Base-by-base conservation (phyloP, 2,113 vertebrate genomes). In the Rhizomys pruinosus region DNA sequence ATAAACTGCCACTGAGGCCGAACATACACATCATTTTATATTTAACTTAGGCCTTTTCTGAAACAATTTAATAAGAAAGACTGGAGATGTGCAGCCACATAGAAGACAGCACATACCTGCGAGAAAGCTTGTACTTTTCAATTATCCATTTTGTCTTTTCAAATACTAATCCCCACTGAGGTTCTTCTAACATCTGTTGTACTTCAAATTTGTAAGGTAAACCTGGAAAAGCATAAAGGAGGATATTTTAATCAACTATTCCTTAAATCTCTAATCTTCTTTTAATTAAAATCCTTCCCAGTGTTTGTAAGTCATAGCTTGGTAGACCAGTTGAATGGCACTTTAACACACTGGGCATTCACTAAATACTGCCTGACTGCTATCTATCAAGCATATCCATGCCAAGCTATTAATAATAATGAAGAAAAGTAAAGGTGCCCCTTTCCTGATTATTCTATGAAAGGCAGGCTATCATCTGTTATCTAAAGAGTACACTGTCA, bases 151-250 rank as follows among this genome's bases (percentile, higher is more conserved):
- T 98, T 57, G 99, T 98, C 98, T 99, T 99, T 96, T 98, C 99
- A 98, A 99, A 98, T 64, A 99, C 97, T 95, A 99, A 98, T 29
- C 98, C 98, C 99, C 99, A 99, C 94, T 97, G 98, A 87, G 99
- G 99, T 89, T 98, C 98, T 93, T 99, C 99, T 92, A 98, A 95
- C 97, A 99, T 99, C 91, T 98, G 98, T 47, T 99, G 97, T 86
- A 99, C 98, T 97, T 99, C 98, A 95, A 99, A 99, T 97, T 98
- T 99, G 98, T 99, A 99, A n/a, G 99, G 99, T 97, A 99, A 97
- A 95, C 99, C 99, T 99, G 94, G 87, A 96, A 89, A 92, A 93
- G 42, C 78, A 92, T 44, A 93, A 78, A 93, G 85, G 89, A 78
- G 79, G 22, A 89, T 39, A 92, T 64, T 92, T 82, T 87, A 68